Conservation (phyloP, 2,797 vertebrate genomes). For the Pseudocheirus occidentalis region DNA sequence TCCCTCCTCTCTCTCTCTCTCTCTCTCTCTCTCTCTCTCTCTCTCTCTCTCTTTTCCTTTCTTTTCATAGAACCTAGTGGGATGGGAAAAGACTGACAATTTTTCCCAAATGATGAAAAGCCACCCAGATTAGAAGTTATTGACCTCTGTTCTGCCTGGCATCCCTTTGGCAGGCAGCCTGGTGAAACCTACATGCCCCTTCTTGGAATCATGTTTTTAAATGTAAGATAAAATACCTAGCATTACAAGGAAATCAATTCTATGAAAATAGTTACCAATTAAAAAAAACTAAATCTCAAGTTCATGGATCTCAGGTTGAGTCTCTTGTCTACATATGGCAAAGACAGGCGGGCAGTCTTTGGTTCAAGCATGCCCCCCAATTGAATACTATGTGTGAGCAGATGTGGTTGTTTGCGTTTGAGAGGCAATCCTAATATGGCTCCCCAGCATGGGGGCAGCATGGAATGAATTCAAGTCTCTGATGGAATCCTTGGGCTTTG, state of each 20-base stretch:
- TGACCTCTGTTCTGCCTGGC: no score
- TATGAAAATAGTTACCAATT: no score
- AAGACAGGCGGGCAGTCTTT: not conserved
- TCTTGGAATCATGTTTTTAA: not conserved
- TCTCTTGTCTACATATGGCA: not conserved
- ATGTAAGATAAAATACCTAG: not conserved
- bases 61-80: not conserved
- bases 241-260: no score
- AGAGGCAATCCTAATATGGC: not conserved
- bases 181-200: not conserved
- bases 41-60: no score
- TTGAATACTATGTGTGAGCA: not conserved
- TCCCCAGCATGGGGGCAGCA: not conserved
- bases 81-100: not conserved
- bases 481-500: no score
- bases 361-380: no score
- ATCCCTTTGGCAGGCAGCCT: not conserved
- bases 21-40: no score
- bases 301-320: not conserved
- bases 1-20: no score
- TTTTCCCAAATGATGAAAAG: not conserved
- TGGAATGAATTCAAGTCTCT: not conserved
- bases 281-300: no score
- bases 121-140: no score
- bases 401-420: not conserved